Evolutionary conservation across 2,113 vertebrate species (phyloP).

Genomic region (Quiscalus mexicanus): DNA sequence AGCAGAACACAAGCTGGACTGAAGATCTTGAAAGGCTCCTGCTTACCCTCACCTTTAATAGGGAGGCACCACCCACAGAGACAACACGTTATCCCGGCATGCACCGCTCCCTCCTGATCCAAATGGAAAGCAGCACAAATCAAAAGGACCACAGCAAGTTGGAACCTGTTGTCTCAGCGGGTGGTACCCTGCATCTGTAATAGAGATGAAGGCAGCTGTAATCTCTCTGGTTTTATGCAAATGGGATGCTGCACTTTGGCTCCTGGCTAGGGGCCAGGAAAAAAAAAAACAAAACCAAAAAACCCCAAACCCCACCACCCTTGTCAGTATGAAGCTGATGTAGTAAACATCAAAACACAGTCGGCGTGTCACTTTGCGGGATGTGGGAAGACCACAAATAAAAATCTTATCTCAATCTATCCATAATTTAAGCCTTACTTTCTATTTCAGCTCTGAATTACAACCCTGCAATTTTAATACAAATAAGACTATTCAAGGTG

Average conservation of each 20-base stretch:
- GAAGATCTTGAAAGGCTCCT: slow-evolving; percentile 36
- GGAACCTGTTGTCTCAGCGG: slow-evolving; percentile 40
- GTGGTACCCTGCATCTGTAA: slow-evolving; percentile 46
- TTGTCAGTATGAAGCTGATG: not conserved
- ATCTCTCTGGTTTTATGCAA: slow-evolving; percentile 10
- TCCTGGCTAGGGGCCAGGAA: not conserved
- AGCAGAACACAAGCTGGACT: slow-evolving; percentile 45
- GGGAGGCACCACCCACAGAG: slow-evolving; percentile 52
- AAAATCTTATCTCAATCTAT: slow-evolving; percentile 27
- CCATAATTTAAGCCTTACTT: not conserved
- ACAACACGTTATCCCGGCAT: slow-evolving; percentile 25
- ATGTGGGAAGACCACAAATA: slow-evolving; percentile 10
- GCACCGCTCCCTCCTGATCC: slow-evolving; percentile 13
- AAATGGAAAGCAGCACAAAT: slow-evolving; percentile 31
- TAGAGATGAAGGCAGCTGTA: slow-evolving; percentile 41
- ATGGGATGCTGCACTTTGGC: not conserved
- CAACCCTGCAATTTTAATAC: not conserved
- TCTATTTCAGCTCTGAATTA: not conserved
- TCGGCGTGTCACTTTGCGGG: not conserved
- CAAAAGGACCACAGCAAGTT: slow-evolving; percentile 43
- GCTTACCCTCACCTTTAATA: slow-evolving; percentile 59
- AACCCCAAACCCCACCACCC: not conserved
- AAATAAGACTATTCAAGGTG: not conserved
- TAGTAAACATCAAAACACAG: slow-evolving; percentile 3
- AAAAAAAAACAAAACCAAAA: not conserved